Base-by-base conservation (phyloP, 2,888 invertebrate genomes). In the Zygogramma bicolorata region DNA sequence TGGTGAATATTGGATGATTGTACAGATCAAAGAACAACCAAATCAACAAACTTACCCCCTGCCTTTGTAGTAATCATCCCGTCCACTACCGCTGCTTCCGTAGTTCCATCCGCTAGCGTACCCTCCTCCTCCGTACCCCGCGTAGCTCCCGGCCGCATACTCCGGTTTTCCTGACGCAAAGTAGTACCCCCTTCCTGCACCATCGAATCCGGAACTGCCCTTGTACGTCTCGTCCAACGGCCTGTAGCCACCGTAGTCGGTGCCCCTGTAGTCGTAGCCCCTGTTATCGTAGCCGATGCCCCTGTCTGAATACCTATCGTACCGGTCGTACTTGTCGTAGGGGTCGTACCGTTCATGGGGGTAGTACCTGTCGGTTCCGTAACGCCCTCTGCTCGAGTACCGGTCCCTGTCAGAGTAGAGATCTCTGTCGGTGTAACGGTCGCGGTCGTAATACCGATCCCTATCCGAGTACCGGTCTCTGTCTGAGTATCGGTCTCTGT, bases 191-290 rank as follows among this genome's bases (percentile, higher is more conserved):
- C 79, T 69, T 22, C 91, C 91, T 38, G 90, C 89, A 42, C 89
- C 89, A 83, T 92, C 92, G 87, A 90, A 92, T 8, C 92, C 91
- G 0, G 92, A 89, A 79, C 90, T 89, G 0, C 92, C 92, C 25
- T 91, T 90, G 78, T 89, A 90, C 7, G 90, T 90, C 81, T 90
- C 90, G 79, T 90, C 90, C 89, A 89, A 90, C 0, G 90, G 90
- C 71, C 90, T 89, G 71, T 88, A 88, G 38, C 86, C 86, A 8
- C 76, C 72, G 27, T 71, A 71, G 68, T 77, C 78, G 29, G 76
- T 74, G n/a, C 75, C 89, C 80, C 89, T 89, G 61, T 88, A 88
- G 81, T 90, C 89, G 69, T 38, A 87, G 8, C 85, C 84, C 65
- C 86, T 78, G 31, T 82, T 83, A 58, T 84, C 83, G 61, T 84